Percentiles rank a stretch among this genome's conserved stretches.
Evolutionary conservation across 64 coral and sea anemone species (phyloP).

Genomic region (Montipora efflorescens): DNA sequence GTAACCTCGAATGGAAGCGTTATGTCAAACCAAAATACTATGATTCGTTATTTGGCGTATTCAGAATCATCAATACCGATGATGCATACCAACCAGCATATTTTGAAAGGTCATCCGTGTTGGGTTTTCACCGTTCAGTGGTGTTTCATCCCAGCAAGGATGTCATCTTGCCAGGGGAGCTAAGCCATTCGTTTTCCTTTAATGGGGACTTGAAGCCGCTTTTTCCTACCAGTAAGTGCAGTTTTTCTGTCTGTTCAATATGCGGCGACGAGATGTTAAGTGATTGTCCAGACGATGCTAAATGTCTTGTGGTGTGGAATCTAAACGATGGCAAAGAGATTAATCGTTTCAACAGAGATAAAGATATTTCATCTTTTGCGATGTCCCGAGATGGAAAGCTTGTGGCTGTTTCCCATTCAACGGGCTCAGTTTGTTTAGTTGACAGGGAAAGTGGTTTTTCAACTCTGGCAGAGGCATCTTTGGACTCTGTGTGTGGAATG

Average conservation of each 20-base stretch:
- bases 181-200: neutral
- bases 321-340: neutral
- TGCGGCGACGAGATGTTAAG: neutral
- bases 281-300: neutral
- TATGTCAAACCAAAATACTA: too few species aligned
- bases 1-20: neutral
- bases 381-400: conserved; percentile 1
- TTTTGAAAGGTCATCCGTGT: too few species aligned
- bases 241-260: neutral
- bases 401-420: neutral
- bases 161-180: neutral
- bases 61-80: neutral
- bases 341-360: neutral
- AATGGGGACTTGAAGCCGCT: neutral
- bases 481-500: neutral
- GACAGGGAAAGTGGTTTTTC: neutral
- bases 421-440: neutral
- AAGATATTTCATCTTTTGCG: neutral
- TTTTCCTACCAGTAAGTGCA: neutral
- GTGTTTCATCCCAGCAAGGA: conserved; percentile 32
- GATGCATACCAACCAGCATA: neutral
- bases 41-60: neutral
- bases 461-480: neutral
- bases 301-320: conserved; percentile 5
- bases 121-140: neutral